Evolutionary conservation across 2,797 vertebrate genomes (phyloP), one percentile per base, ranked within the genome.

Genomic region (Triplophysa bombifrons): DNA sequence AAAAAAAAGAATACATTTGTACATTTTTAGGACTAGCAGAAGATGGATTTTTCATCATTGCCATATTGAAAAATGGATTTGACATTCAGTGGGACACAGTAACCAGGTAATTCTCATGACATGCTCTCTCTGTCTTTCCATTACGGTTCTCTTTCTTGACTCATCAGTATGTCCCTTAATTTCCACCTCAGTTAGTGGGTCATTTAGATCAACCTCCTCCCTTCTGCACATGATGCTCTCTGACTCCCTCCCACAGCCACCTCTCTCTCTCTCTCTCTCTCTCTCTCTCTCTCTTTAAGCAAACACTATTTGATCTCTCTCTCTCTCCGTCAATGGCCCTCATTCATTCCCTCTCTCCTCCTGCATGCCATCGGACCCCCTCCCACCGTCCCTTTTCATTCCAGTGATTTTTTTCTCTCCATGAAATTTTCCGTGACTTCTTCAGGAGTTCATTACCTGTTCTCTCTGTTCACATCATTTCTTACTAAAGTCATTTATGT

Each of bases 271-370:
- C 50, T 51, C 50, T 78, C 82, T 67, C 71, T 48, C 77, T 41
- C 71, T 82, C 53, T 55, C 70, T 81, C 58, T 61, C 50, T 51
- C 50, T 27, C 61, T 65, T 34, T 34, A 65, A 76, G 82, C 83
- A 87, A 85, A 84, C 74, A 85, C 20, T 30, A 78, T 83, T 84
- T 85, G 82, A 82, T 78, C 82, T 67, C 71, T 48, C 77, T 41
- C 71, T 82, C 53, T 55, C 70, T 81, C 74, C 30, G 12, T 74
- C 73, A 83, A 61, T 86, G 76, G 84, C 51, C 60, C 72, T 84
- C 81, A 85, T 85, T 78, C 82, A 84, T 85, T 63, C 84, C 82
- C 80, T 78, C 19, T 70, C 66, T 25, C 58, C 81, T 48, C 69
- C 20, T 38, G 80, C 80, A 76, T 71, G 51, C 69, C 82, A 38